phyloP scores from a whole-genome alignment of 1,140 invertebrate genomes.

The Rhynchophorus ferrugineus region DNA sequence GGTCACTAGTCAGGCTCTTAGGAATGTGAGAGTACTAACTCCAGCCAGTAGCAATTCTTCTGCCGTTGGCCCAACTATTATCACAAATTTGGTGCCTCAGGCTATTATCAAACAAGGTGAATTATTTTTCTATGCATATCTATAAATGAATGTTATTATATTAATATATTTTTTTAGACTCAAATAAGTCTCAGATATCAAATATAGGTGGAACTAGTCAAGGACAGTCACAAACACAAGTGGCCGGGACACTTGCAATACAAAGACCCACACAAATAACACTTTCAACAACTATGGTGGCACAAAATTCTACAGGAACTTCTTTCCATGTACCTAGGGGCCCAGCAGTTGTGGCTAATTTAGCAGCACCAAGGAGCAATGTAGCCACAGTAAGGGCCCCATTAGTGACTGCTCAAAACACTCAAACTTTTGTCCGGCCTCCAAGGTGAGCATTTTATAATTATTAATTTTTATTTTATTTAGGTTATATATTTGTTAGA shows the following conservation, averaged over 20 bases:
- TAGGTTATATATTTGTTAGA: too few species aligned
- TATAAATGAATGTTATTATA: slow-evolving; percentile 9
- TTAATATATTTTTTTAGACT: slow-evolving; percentile 26
- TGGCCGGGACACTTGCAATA: slow-evolving; percentile 28
- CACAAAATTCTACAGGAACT: slow-evolving; percentile 27
- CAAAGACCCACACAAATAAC: slow-evolving; percentile 37
- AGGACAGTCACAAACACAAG: slow-evolving; percentile 28
- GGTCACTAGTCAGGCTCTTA: slow-evolving; percentile 33
- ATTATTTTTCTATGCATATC: neutral
- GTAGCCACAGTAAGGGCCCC: slow-evolving; percentile 33
- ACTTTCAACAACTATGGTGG: slow-evolving; percentile 30
- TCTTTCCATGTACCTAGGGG: slow-evolving; percentile 40
- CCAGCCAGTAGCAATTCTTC: slow-evolving; percentile 21
- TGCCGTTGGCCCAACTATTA: slow-evolving; percentile 32
- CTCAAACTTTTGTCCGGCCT: slow-evolving; percentile 17
- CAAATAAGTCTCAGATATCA: slow-evolving; percentile 29
- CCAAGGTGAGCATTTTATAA: slow-evolving; percentile 8
- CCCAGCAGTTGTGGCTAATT: slow-evolving; percentile 39
- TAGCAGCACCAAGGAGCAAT: slow-evolving; percentile 39
- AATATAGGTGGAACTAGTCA: slow-evolving; percentile 28
- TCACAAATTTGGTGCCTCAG: slow-evolving; percentile 37
- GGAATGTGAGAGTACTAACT: slow-evolving; percentile 36
- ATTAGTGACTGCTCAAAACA: slow-evolving; percentile 33
- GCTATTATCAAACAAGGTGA: slow-evolving; percentile 38
- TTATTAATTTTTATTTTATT: neutral